Evolutionary conservation across 1,140 invertebrate genomes (phyloP).

Genomic region (Aradophagus sp.): DNA sequence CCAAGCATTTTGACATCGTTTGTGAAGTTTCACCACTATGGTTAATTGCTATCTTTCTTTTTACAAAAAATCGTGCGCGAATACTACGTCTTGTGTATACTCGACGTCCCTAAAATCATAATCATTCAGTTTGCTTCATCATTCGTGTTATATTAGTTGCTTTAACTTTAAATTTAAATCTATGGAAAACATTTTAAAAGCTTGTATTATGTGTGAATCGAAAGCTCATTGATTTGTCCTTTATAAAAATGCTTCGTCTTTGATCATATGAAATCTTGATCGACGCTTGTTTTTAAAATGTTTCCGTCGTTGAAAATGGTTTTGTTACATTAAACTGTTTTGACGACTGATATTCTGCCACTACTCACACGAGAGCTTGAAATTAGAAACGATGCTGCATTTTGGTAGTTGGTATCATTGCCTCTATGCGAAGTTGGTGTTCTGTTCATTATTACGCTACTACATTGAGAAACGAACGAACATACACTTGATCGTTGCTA

Average conservation of each 20-base stretch:
- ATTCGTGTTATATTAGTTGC: too few species aligned
- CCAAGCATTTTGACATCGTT: too few species aligned
- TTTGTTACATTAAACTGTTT: constrained; percentile 2
- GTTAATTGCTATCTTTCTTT: too few species aligned
- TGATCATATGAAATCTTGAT: not conserved
- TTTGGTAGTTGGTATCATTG: constrained; percentile 6
- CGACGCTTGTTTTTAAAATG: constrained; percentile 20
- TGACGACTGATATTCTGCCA: not conserved
- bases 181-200: constrained; percentile 31
- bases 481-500: constrained; percentile 8
- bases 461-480: constrained; percentile 6
- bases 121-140: too few species aligned
- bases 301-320: constrained; percentile 7
- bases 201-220: not conserved
- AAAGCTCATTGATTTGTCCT: constrained; percentile 8
- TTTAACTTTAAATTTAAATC: constrained; percentile 9
- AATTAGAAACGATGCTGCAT: constrained; percentile 5
- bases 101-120: too few species aligned
- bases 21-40: too few species aligned
- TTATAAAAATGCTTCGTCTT: constrained; percentile 14
- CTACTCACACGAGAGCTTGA: constrained; percentile 15
- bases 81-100: too few species aligned
- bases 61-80: too few species aligned
- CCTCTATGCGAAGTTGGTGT: constrained; percentile 28
- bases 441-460: constrained; percentile 21